Evolutionary conservation across 2,113 vertebrate genomes (phyloP).

Genomic region (Daubentonia madagascariensis): DNA sequence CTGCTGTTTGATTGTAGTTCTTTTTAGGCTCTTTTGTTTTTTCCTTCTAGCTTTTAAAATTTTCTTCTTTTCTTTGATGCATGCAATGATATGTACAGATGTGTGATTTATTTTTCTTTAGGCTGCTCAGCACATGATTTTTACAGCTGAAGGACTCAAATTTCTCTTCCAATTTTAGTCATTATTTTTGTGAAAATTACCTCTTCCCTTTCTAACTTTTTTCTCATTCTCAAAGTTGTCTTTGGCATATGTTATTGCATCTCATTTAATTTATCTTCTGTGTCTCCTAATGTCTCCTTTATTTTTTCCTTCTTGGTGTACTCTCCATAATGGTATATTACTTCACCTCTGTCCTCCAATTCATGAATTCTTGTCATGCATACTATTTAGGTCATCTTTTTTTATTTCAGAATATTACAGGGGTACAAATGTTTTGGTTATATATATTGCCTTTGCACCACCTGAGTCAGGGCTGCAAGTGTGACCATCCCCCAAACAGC

Average conservation of each 20-base stretch:
- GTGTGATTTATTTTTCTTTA: not conserved
- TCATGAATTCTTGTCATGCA: not conserved
- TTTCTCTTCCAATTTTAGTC: not conserved
- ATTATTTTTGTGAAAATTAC: not conserved
- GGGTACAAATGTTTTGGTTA: too few relatives aligned
- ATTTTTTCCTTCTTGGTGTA: not conserved
- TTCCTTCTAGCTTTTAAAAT: not conserved
- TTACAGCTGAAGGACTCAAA: not conserved
- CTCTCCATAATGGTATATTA: not conserved
- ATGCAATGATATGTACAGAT: not conserved
- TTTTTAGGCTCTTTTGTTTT: conserved; percentile 1
- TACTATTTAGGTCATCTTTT: not conserved
- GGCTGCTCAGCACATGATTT: not conserved
- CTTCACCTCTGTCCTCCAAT: not conserved
- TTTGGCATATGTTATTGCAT: not conserved
- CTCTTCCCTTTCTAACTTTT: not conserved
- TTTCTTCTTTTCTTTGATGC: conserved; percentile 10
- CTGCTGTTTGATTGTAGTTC: not conserved
- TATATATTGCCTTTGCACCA: too few relatives aligned
- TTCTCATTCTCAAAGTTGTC: not conserved
- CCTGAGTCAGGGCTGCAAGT: too few relatives aligned
- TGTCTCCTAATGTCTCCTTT: not conserved
- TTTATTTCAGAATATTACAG: too few relatives aligned
- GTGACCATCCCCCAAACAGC: too few relatives aligned
- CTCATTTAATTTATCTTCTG: conserved; percentile 25